Base-by-base conservation (phyloP, 2,797 vertebrate genomes). In the Gallinago stenura region DNA sequence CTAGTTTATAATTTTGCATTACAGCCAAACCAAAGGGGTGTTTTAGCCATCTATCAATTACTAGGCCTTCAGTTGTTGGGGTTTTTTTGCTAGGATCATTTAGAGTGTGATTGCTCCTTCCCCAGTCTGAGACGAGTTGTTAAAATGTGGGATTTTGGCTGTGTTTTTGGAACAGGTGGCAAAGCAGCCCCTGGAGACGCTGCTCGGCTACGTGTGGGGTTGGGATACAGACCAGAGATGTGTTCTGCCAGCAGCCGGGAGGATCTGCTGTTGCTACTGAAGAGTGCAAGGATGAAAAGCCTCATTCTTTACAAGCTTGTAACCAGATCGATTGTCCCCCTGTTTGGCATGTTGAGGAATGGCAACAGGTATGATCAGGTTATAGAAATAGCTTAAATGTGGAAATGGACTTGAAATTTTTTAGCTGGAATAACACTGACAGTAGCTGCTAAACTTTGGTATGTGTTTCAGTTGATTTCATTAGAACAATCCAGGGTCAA, bases 151-250 rank as follows among this genome's bases (percentile, higher is more conserved):
- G 13, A 4, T 61, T 57, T 18, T 9, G 93, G 56, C 46, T 77
- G 12, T 66, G 53, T 75, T 93, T 48, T 92, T 64, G 57, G 61
- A 58, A 9, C 88, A 99, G 99, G 91, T 99, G 99, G 99, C 98
- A 98, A 64, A 96, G 97, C 7, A 97, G 98, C 2, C 87, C 96
- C 4, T 99, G 99, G 99, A 98, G 98, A 16, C 84, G 77, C 80
- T 99, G 99, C 97, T 99, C 99, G 0, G 98, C 98, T 0, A 98
- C 98, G 10, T 99, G 99, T 1, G 99, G 99, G 0, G 98, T 99
- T 24, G 99, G 99, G 43, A 98, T 99, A 81, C 99, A 99, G 97
- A 99, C 98, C 1, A 98, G 99, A 70, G 98, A 98, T 0, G 99
- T 99, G 54, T 94, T 93, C 83, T 99, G 99, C 92, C 98, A 98